phyloP scores from a whole-genome alignment of 2,113 vertebrate genomes.

The Xiphophorus hellerii region DNA sequence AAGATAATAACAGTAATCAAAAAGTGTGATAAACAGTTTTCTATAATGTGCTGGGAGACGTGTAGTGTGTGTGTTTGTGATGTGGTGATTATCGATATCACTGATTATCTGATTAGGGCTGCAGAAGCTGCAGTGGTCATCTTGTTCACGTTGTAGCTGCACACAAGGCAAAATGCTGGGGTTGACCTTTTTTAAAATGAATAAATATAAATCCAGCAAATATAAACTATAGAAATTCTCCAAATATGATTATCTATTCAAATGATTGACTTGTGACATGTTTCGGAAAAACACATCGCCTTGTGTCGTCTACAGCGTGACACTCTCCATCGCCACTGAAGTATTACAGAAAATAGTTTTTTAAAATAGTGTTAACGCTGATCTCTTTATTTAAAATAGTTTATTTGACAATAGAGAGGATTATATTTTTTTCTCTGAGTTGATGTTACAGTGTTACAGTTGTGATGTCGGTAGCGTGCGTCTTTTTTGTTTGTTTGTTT shows the following conservation, averaged over 20 bases:
- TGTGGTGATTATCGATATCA: conserved; percentile 38
- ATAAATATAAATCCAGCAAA: background rate
- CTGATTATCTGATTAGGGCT: conserved; percentile 15
- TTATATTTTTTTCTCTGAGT: background rate
- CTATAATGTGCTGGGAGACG: conserved; percentile 43
- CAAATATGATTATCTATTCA: background rate
- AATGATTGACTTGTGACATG: no score
- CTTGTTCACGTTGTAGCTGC: conserved; percentile 41
- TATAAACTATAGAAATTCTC: no score
- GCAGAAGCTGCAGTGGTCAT: conserved; percentile 29
- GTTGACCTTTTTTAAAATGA: no score
- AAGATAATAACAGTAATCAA: conserved; percentile 6
- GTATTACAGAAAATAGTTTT: conserved; percentile 45
- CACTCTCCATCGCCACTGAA: conserved; percentile 33
- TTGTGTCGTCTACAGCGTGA: conserved; percentile 43
- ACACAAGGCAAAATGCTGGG: conserved; percentile 33
- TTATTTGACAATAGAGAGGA: conserved; percentile 1
- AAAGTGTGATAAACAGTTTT: conserved; percentile 42
- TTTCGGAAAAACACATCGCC: conserved; percentile 9
- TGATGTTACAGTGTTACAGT: conserved; percentile 44
- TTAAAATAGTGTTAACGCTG: conserved; percentile 48
- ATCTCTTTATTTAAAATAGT: conserved; percentile 23
- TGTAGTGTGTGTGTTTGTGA: conserved; percentile 31
- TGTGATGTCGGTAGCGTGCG: conserved; percentile 15
- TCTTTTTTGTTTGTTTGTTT: background rate